Evolutionary conservation across 2,888 invertebrate species (phyloP), one percentile per base, ranked within the genome.

Genomic region (Scrobipalpa costella): DNA sequence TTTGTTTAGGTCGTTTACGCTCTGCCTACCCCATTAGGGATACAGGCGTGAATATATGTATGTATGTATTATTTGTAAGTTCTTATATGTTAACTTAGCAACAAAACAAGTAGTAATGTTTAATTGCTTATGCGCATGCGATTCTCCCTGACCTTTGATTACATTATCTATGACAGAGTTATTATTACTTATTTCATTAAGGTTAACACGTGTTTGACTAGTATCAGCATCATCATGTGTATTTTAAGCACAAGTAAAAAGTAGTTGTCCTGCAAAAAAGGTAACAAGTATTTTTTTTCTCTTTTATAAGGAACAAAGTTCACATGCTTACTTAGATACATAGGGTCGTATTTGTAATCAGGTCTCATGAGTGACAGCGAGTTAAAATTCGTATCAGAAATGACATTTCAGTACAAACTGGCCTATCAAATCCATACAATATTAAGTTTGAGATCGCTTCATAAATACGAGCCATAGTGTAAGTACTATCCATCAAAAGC

Each of bases 121-220:
- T 2, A 1, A 2, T 11, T 13, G 11, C 13, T 9, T 40, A 40
- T 40, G 40, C 40, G 40, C 40, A n/a, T 40, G 57, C 34, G 15
- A 33, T 21, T 34, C 47, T 52, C 47, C 50, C 38, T 55, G 55
- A 55, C 55, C 55, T 27, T 21, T 55, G 36, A 62, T 60, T 47
- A 57, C 49, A 47, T 64, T 66, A 44, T 15, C 38, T 27, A 9
- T 11, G 7, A 40, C 40, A 13, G 13, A 3, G 40, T 40, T 40
- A 40, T 40, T 40, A 40, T 40, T 40, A 38, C 38, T 38, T 7
- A 38, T 38, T 38, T 11, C 38, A 38, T 40, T 40, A 40, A 40
- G n/a, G 3, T 13, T 13, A 3, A 40, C 40, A 40, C 40, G 40
- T 40, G 3, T 13, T 13, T 6, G 11, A 1, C 8, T 38, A 38